Evolutionary conservation across 2,113 vertebrate species (phyloP).

Genomic region (Cottus gobio): DNA sequence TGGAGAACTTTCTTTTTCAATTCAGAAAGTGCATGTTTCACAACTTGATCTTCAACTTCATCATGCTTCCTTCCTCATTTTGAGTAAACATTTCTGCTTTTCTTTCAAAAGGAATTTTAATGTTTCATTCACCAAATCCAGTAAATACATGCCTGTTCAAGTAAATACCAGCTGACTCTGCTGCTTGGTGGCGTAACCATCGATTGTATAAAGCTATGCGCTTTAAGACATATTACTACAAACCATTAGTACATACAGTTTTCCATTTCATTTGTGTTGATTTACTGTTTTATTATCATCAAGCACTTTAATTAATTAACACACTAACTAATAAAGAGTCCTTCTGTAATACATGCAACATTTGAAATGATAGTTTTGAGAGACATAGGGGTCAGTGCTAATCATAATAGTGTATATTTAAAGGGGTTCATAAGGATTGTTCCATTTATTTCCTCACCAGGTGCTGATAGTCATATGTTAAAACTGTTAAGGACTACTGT

Average conservation of each 20-base stretch:
- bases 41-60: background rate
- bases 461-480: background rate
- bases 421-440: background rate
- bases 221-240: background rate
- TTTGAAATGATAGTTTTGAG: background rate
- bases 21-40: background rate
- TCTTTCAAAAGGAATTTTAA: background rate
- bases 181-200: background rate
- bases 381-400: background rate
- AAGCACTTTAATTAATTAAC: background rate
- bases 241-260: background rate
- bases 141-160: background rate
- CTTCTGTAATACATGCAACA: background rate
- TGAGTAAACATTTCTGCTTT: constrained; percentile 55
- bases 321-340: background rate
- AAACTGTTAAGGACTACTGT: background rate
- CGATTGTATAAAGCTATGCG: background rate
- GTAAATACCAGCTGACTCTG: background rate
- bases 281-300: background rate
- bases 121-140: constrained; percentile 3
- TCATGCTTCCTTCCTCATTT: constrained; percentile 56
- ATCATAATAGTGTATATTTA: background rate
- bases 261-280: background rate
- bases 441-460: background rate
- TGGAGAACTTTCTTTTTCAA: background rate